phyloP scores from a whole-genome alignment of 2,113 vertebrate genomes.

The Brienomyrus brachyistius region DNA sequence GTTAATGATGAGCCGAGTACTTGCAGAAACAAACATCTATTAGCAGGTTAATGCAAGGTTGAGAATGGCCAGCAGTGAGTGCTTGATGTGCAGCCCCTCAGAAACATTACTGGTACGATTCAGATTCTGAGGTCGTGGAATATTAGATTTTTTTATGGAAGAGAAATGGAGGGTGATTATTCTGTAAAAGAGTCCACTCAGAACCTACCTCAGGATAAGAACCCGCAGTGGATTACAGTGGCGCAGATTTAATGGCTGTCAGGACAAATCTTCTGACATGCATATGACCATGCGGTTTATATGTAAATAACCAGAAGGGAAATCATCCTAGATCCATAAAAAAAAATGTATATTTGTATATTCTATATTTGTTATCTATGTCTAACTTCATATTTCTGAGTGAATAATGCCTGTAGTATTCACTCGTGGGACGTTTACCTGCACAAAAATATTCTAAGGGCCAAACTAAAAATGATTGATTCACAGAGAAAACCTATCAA shows the following conservation, averaged over 20 bases:
- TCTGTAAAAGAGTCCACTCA: not conserved
- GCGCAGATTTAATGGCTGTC: not conserved
- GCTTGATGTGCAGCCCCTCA: not conserved
- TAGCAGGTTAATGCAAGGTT: conserved; percentile 8
- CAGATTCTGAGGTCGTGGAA: not conserved
- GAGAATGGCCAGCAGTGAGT: not conserved
- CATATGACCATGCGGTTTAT: not conserved
- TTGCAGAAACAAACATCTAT: not conserved
- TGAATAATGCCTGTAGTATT: not conserved
- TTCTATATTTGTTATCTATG: not conserved
- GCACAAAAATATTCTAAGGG: too few species aligned
- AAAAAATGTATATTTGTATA: too few species aligned
- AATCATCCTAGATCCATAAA: too few species aligned
- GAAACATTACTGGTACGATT: not conserved
- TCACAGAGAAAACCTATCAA: too few species aligned
- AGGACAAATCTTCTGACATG: not conserved
- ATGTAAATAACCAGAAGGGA: too few species aligned
- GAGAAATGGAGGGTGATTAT: not conserved
- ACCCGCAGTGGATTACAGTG: not conserved
- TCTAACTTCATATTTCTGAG: not conserved
- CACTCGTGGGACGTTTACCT: too few species aligned
- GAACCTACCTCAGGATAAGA: not conserved
- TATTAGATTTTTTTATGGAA: not conserved
- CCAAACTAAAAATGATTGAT: too few species aligned
- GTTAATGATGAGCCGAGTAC: not conserved